phyloP scores from a whole-genome alignment of 2,888 invertebrate genomes.

The Allophyes oxyacanthae region DNA sequence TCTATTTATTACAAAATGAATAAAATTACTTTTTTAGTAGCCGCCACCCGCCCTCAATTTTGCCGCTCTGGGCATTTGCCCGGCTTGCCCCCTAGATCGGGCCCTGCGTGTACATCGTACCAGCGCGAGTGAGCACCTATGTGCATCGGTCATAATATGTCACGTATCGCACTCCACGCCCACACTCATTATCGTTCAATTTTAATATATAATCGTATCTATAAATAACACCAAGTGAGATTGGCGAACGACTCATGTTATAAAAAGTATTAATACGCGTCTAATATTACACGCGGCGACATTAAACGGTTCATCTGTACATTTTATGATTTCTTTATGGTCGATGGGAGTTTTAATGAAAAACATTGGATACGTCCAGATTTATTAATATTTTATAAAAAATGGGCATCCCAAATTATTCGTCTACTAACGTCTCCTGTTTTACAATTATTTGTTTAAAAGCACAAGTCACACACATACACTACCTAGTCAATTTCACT shows the following conservation, averaged over 20 bases:
- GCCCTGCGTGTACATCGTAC: no score
- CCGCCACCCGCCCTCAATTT: no score
- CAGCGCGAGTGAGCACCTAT: slow-evolving; percentile 6
- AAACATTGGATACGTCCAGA: background rate
- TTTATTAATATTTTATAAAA: background rate
- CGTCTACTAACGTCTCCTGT: no score
- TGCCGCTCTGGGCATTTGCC: no score
- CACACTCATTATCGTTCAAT: slow-evolving; percentile 8
- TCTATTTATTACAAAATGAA: no score
- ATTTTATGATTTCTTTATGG: slow-evolving; percentile 16
- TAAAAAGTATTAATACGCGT: slow-evolving; percentile 59
- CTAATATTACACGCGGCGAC: slow-evolving; percentile 59
- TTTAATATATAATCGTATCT: slow-evolving; percentile 45
- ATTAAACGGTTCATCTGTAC: slow-evolving; percentile 20
- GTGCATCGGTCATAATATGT: background rate
- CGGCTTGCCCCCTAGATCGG: no score
- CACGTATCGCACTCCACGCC: background rate
- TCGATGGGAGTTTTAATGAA: background rate
- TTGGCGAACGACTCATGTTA: slow-evolving; percentile 51
- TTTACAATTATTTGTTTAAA: no score
- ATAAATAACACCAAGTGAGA: slow-evolving; percentile 58
- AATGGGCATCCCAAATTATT: background rate
- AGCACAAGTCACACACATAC: no score
- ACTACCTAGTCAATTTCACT: no score
- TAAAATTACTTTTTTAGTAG: no score